Evolutionary conservation across 2,888 invertebrate species (phyloP).

Genomic region (Hypomecis atomaria): DNA sequence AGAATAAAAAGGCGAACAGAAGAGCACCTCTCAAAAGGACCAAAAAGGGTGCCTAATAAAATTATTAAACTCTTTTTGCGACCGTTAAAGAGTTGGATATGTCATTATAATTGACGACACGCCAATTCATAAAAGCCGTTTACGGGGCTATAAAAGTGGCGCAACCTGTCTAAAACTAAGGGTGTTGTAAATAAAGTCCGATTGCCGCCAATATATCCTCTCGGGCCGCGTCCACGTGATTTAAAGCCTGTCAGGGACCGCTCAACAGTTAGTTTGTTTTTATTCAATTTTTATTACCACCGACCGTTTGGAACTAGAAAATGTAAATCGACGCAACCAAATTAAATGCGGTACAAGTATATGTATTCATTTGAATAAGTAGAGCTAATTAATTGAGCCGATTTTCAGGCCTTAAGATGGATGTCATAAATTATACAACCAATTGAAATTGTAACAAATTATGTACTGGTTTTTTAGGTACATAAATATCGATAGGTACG

Average conservation of each 20-base stretch:
- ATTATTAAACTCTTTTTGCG: constrained; percentile 53
- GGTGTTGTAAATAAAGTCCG: constrained; percentile 62
- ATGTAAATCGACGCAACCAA: constrained; percentile 23
- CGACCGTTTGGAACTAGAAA: constrained; percentile 27
- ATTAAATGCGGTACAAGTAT: constrained; percentile 3
- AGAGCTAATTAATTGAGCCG: constrained; percentile 27
- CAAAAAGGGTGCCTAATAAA: constrained; percentile 39
- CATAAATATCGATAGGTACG: too few relatives aligned
- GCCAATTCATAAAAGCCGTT: constrained; percentile 57
- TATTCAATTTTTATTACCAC: constrained; percentile 42
- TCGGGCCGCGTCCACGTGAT: constrained; percentile 36
- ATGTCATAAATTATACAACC: constrained; percentile 24
- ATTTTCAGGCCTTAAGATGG: constrained; percentile 24
- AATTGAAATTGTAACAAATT: constrained; percentile 23
- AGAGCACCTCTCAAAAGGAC: constrained; percentile 31
- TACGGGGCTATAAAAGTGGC: constrained; percentile 54
- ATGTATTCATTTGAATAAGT: constrained; percentile 16
- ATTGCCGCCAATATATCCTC: constrained; percentile 67
- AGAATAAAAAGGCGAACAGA: constrained; percentile 37
- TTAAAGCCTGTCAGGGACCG: constrained; percentile 32
- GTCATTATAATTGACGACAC: constrained; percentile 64
- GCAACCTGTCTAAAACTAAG: constrained; percentile 50
- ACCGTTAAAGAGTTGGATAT: constrained; percentile 56
- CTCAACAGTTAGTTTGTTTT: constrained; percentile 39
- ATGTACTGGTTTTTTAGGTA: not conserved